phyloP scores from a whole-genome alignment of 1,140 invertebrate species.

The Aplysia californica region DNA sequence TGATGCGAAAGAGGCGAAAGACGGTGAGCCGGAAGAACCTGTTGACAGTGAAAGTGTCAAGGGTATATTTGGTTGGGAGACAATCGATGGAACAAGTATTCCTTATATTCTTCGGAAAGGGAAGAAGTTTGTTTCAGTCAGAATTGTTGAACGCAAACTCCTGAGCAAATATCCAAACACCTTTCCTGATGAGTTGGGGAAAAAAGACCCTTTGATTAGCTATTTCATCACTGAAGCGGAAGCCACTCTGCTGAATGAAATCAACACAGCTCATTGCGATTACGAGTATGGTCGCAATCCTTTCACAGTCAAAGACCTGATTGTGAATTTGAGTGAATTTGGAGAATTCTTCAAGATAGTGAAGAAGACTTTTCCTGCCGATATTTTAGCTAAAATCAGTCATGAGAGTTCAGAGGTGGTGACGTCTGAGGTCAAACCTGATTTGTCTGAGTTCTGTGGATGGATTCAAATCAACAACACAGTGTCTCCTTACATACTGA shows the following conservation, averaged over 20 bases:
- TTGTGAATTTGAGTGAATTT: slow-evolving; percentile 87
- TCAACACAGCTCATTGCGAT: slow-evolving; percentile 93
- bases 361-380: slow-evolving; percentile 77
- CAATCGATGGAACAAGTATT: slow-evolving; percentile 85
- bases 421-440: slow-evolving; percentile 5
- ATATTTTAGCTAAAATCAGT: slow-evolving; percentile 80
- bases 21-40: slow-evolving; percentile 36
- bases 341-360: slow-evolving; percentile 84
- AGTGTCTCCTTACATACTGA: slow-evolving; percentile 87
- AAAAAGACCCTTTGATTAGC: slow-evolving; percentile 75
- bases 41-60: slow-evolving; percentile 66
- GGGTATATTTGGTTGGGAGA: slow-evolving; percentile 90
- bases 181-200: slow-evolving; percentile 61
- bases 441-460: slow-evolving; percentile 74
- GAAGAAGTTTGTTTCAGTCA: slow-evolving; percentile 89
- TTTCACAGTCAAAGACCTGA: slow-evolving; percentile 91
- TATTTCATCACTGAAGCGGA: slow-evolving; percentile 94
- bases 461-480: slow-evolving; percentile 95
- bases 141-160: slow-evolving; percentile 84
- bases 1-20: slow-evolving; percentile 28
- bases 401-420: slow-evolving; percentile 33
- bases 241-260: slow-evolving; percentile 90
- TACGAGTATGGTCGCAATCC: slow-evolving; percentile 87
- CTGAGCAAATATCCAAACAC: slow-evolving; percentile 69
- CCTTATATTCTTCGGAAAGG: slow-evolving; percentile 86